These are phyloP conservation scores for Trichonephila inaurata DNA, from an alignment of 1,140 invertebrate species.

Conservation along the genomic window DNA sequence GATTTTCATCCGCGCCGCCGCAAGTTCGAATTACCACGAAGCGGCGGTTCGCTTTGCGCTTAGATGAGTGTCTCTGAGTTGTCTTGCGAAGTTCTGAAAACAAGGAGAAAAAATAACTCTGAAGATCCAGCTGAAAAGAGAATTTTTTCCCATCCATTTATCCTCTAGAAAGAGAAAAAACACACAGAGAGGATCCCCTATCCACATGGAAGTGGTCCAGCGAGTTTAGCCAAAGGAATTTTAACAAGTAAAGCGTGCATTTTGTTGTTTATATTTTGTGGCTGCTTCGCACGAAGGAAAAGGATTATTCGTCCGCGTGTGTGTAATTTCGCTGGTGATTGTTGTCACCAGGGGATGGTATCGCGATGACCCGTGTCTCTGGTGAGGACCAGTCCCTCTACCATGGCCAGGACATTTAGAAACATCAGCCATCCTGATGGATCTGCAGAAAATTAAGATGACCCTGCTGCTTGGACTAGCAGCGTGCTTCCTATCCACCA, in stretches of 20 bases:
- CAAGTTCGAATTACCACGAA: conserved; percentile 12
- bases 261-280: conserved; percentile 27
- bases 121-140: too few relatives aligned
- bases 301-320: conserved; percentile 23
- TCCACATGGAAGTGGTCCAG: conserved; percentile 33
- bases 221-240: conserved; percentile 51
- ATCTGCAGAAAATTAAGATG: conserved; percentile 45
- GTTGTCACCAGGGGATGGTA: background rate
- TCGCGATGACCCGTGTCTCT: conserved; percentile 15
- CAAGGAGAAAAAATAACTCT: background rate
- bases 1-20: background rate
- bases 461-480: conserved; percentile 32
- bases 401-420: conserved; percentile 9
- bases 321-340: background rate
- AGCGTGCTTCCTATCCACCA: background rate
- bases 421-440: background rate
- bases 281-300: background rate
- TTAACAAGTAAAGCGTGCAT: conserved; percentile 60
- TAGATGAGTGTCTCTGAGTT: background rate
- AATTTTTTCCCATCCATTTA: background rate
- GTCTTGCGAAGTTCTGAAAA: conserved; percentile 12
- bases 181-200: background rate
- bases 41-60: background rate
- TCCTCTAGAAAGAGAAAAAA: background rate
- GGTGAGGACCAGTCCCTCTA: conserved; percentile 25